Conservation (phyloP, 2,888 invertebrate genomes). For the Laspeyria flexula region DNA sequence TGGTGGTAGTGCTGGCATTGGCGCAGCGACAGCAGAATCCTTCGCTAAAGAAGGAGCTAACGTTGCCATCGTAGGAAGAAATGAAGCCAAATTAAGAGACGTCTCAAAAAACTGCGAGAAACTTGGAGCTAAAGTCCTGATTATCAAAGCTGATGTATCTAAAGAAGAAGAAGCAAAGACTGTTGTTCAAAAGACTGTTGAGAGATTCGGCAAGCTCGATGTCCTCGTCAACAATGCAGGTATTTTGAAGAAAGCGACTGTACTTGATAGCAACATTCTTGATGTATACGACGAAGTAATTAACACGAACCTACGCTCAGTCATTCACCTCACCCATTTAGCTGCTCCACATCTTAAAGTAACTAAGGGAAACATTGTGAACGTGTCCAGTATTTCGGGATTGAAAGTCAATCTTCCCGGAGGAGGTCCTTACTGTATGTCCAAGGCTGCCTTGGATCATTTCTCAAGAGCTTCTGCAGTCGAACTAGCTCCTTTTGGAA, state of each 20-base stretch:
- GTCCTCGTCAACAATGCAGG: conserved; percentile 60
- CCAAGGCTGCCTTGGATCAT: conserved; percentile 54
- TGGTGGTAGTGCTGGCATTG: conserved; percentile 89
- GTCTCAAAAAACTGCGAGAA: conserved; percentile 64
- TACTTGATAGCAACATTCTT: conserved; percentile 37
- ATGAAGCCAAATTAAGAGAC: conserved; percentile 86
- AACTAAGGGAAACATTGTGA: conserved; percentile 58
- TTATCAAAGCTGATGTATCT: conserved; percentile 52
- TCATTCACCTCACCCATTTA: conserved; percentile 46
- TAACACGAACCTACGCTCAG: conserved; percentile 52
- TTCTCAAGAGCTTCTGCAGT: conserved; percentile 66
- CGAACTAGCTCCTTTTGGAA: conserved; percentile 89
- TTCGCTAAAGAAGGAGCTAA: conserved; percentile 87
- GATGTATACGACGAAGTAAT: conserved; percentile 50
- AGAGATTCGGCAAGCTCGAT: conserved; percentile 51
- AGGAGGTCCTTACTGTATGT: conserved; percentile 7
- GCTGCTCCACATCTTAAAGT: conserved; percentile 49
- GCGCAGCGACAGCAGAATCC: conserved; percentile 86
- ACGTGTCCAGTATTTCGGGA: conserved; percentile 51
- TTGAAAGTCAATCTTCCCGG: neutral
- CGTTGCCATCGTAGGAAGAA: conserved; percentile 88
- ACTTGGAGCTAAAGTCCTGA: conserved; percentile 35
- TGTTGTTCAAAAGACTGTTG: conserved; percentile 48
- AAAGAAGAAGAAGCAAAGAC: conserved; percentile 48
- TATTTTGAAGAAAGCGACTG: conserved; percentile 15